phyloP scores from a whole-genome alignment of 1,140 invertebrate species.

The Lanistes nyassanus region DNA sequence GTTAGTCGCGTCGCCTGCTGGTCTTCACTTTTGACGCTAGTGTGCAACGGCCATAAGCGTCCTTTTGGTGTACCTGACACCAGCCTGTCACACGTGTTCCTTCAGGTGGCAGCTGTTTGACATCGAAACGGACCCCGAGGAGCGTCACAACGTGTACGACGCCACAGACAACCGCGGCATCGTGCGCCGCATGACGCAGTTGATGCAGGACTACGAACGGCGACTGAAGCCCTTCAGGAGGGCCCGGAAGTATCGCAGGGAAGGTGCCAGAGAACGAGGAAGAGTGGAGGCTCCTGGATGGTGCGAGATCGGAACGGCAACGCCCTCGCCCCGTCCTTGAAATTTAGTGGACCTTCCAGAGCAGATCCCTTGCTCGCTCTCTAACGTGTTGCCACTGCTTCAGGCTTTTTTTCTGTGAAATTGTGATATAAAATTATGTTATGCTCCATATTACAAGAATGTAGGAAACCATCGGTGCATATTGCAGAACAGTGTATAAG shows the following conservation, averaged over 20 bases:
- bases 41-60: no score
- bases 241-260: neutral
- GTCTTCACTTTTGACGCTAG: no score
- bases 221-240: conserved; percentile 3
- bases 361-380: no score
- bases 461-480: no score
- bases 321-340: no score
- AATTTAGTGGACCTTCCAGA: no score
- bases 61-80: neutral
- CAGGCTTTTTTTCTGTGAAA: no score
- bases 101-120: conserved; percentile 21
- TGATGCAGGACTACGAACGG: neutral
- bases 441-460: no score
- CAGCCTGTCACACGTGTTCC: neutral
- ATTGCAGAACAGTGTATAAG: no score
- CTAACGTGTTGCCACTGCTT: no score
- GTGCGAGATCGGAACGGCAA: neutral
- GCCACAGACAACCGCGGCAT: neutral
- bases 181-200: neutral
- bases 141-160: conserved; percentile 16
- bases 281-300: conserved; percentile 12
- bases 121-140: conserved; percentile 5
- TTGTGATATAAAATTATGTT: no score
- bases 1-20: no score
- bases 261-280: neutral